Percentiles rank a stretch among this genome's conserved stretches.
Conservation (phyloP, 2,888 invertebrate species). For the Thelaira solivaga region DNA sequence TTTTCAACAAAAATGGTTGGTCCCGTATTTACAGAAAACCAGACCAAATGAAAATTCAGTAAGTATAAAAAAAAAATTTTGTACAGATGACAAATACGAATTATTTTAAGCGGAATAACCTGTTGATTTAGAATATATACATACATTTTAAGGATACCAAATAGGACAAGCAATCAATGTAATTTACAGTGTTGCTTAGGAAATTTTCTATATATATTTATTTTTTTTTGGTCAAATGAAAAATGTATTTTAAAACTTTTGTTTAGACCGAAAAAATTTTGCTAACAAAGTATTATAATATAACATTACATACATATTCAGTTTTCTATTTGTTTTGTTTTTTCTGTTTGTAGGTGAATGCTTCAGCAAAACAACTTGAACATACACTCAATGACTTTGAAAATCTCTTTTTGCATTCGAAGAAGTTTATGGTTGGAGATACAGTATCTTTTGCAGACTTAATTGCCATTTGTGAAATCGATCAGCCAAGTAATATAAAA, state of each 20-base stretch:
- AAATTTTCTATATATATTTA: too few relatives aligned
- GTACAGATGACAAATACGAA: not conserved
- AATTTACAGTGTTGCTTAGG: too few relatives aligned
- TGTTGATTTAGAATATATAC: too few relatives aligned
- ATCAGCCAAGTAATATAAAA: constrained; percentile 83
- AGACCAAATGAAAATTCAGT: constrained; percentile 77
- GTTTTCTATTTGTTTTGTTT: not conserved
- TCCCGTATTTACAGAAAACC: constrained; percentile 78
- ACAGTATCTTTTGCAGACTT: constrained; percentile 85
- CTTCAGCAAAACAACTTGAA: constrained; percentile 78
- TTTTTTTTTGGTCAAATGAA: too few relatives aligned
- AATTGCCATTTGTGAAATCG: constrained; percentile 85
- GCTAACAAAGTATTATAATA: too few relatives aligned
- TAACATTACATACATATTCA: too few relatives aligned
- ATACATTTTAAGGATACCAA: too few relatives aligned
- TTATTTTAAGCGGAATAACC: too few relatives aligned
- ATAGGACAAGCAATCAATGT: too few relatives aligned
- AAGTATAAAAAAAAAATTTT: constrained; percentile 58
- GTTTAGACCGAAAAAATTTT: too few relatives aligned
- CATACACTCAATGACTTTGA: constrained; percentile 80
- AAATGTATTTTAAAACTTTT: too few relatives aligned
- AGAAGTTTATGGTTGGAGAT: constrained; percentile 80
- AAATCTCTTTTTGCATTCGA: constrained; percentile 77
- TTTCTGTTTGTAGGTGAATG: constrained; percentile 67
- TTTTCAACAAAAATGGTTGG: constrained; percentile 79